Conservation (phyloP, 2,888 invertebrate species). For the Bellardia pandia region DNA sequence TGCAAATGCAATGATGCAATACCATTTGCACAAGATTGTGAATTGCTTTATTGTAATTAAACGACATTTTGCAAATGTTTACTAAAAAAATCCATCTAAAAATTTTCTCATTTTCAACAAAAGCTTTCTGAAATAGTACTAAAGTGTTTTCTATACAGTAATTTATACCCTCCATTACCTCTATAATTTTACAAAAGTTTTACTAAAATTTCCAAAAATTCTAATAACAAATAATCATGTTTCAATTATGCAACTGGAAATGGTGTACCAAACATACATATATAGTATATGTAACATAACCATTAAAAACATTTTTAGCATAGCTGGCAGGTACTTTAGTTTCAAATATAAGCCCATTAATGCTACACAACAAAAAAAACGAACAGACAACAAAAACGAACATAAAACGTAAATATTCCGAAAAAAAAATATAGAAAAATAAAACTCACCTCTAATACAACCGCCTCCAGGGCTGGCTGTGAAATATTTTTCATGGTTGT, state of each 20-base stretch:
- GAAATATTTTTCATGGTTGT: constrained; percentile 86
- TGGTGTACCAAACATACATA: background rate
- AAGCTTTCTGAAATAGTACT: too few species aligned
- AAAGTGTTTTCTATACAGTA: too few species aligned
- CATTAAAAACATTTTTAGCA: constrained; percentile 3
- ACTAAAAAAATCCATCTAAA: too few species aligned
- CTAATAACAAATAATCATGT: too few species aligned
- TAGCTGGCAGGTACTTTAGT: constrained; percentile 16
- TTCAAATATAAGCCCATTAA: constrained; percentile 19
- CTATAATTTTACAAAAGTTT: too few species aligned
- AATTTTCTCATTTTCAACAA: too few species aligned
- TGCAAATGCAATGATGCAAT: too few species aligned
- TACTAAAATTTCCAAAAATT: too few species aligned
- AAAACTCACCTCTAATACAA: constrained; percentile 86
- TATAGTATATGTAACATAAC: background rate
- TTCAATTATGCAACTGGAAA: background rate
- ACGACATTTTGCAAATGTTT: too few species aligned
- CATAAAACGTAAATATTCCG: background rate
- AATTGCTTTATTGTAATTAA: too few species aligned
- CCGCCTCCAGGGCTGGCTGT: constrained; percentile 85
- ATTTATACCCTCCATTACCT: too few species aligned
- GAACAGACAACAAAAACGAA: background rate
- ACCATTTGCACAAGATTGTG: too few species aligned
- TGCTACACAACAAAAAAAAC: background rate
- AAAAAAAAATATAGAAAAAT: background rate